Evolutionary conservation across 2,888 invertebrate species (phyloP).

Genomic region (Apodemia zela): DNA sequence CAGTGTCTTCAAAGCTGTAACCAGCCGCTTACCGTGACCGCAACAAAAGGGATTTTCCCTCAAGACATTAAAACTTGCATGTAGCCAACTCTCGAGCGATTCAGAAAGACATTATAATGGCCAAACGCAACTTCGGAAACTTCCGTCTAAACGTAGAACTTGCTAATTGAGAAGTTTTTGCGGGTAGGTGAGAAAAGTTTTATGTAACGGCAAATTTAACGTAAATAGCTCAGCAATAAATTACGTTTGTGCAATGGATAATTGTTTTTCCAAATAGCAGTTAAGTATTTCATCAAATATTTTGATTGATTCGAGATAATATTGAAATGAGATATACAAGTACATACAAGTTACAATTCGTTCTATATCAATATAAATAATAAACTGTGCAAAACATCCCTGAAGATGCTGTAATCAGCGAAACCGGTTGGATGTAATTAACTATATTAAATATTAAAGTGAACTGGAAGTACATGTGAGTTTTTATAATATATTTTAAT

Average conservation of each 20-base stretch:
- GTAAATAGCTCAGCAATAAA: slow-evolving; percentile 1
- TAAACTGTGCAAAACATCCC: too few relatives aligned
- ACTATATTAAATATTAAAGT: too few relatives aligned
- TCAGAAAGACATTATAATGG: slow-evolving; percentile 47
- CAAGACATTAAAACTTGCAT: slow-evolving; percentile 67
- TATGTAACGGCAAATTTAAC: slow-evolving; percentile 21
- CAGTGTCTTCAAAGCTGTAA: slow-evolving; percentile 29
- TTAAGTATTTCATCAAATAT: background rate
- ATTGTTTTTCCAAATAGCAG: background rate
- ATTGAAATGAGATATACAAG: too few relatives aligned
- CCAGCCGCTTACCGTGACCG: slow-evolving; percentile 38
- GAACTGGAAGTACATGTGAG: too few relatives aligned
- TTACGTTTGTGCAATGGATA: background rate
- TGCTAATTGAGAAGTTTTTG: slow-evolving; percentile 53
- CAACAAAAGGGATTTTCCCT: slow-evolving; percentile 50
- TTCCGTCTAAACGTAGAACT: slow-evolving; percentile 50
- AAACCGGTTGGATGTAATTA: too few relatives aligned
- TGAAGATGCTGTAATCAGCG: too few relatives aligned
- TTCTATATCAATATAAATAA: too few relatives aligned
- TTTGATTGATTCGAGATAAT: background rate
- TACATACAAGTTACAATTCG: too few relatives aligned
- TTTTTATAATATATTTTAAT: too few relatives aligned
- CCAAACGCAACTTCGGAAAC: slow-evolving; percentile 43
- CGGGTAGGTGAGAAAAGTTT: slow-evolving; percentile 24
- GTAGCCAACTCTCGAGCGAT: slow-evolving; percentile 44